Evolutionary conservation across 2,113 vertebrate genomes (phyloP).

Genomic region (Panurus biarmicus): DNA sequence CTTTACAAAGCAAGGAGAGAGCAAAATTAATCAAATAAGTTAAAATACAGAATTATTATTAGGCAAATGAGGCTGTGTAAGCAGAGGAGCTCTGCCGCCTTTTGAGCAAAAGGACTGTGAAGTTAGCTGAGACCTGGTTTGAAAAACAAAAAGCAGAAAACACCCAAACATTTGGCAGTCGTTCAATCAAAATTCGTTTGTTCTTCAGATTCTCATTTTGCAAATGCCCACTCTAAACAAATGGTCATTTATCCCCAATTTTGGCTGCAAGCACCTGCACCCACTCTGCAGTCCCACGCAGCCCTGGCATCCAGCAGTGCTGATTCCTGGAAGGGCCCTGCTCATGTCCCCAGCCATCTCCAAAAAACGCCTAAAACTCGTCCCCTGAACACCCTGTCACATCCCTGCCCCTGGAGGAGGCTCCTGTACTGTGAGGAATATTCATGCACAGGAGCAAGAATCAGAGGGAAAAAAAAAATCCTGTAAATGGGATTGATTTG

Average conservation of each 20-base stretch:
- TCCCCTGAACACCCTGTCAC: neutral
- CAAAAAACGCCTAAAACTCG: neutral
- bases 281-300: rapidly evolving
- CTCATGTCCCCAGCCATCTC: rapidly evolving
- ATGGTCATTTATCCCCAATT: neutral
- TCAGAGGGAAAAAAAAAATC: neutral
- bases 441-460: neutral
- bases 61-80: neutral
- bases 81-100: neutral
- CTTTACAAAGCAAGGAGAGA: neutral
- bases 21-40: neutral
- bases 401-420: neutral
- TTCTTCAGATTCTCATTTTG: neutral
- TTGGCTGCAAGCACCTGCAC: neutral
- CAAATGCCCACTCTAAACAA: neutral
- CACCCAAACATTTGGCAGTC: neutral
- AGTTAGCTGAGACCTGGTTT: neutral
- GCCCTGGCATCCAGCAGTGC: rapidly evolving
- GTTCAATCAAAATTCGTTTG: neutral
- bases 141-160: neutral
- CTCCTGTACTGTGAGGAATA: neutral
- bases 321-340: neutral
- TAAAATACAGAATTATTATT: neutral
- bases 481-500: neutral
- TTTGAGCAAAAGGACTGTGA: neutral